Percentiles rank a stretch among this genome's conserved stretches.
These are phyloP conservation scores for Enteromius fasciolatus DNA, from an alignment of 2,797 vertebrate genomes.

Conservation along the genomic window DNA sequence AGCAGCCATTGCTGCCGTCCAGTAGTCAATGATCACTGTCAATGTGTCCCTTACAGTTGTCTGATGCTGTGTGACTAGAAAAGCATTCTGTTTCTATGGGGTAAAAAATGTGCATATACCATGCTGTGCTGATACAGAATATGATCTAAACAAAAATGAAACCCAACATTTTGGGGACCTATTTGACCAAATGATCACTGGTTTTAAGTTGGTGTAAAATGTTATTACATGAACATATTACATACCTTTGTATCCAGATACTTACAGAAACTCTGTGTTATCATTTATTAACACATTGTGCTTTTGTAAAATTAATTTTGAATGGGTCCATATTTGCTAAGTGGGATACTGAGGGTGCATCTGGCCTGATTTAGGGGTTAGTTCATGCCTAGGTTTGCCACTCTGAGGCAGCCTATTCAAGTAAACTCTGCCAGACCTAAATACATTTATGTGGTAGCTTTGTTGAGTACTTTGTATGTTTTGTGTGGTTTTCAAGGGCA, in stretches of 20 bases:
- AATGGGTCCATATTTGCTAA: neutral
- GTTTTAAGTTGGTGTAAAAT: neutral
- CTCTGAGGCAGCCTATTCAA: neutral
- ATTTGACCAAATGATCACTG: neutral
- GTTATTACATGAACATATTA: neutral
- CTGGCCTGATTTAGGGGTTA: neutral
- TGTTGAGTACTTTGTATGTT: slow-evolving; percentile 13
- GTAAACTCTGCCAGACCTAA: neutral
- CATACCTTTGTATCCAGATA: neutral
- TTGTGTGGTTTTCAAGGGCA: slow-evolving; percentile 9
- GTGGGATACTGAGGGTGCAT: neutral
- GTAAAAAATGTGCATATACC: neutral
- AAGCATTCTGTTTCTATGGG: slow-evolving; percentile 11
- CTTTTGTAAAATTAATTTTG: slow-evolving; percentile 2
- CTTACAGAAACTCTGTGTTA: neutral
- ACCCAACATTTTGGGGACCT: neutral
- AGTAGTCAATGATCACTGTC: slow-evolving; percentile 11
- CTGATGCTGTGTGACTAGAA: neutral
- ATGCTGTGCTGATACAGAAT: slow-evolving; percentile 17
- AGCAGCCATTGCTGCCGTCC: slow-evolving; percentile 6
- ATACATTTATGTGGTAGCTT: slow-evolving; percentile 3
- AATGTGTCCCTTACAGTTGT: slow-evolving; percentile 21
- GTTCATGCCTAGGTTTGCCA: slow-evolving; percentile 1
- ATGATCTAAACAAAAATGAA: neutral
- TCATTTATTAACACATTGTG: neutral